Evolutionary conservation across 2,113 vertebrate genomes (phyloP).

Genomic region (Proteles cristata): DNA sequence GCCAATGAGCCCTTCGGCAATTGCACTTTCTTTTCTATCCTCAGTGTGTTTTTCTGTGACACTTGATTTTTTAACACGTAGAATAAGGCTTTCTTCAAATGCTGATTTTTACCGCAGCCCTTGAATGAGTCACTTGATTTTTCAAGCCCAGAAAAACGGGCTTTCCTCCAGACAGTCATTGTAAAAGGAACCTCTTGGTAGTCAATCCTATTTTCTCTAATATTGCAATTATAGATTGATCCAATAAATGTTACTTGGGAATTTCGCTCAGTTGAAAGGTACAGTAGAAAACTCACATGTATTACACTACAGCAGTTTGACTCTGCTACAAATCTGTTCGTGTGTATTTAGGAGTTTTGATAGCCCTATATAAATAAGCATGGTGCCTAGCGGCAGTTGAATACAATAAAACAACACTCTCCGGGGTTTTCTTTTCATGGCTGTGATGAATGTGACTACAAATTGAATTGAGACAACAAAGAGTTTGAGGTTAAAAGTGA

Average conservation of each 20-base stretch:
- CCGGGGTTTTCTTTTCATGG: not conserved
- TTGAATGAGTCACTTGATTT: slow-evolving; percentile 65
- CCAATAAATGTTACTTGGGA: slow-evolving; percentile 52
- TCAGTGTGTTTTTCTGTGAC: slow-evolving; percentile 21
- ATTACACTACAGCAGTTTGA: not conserved
- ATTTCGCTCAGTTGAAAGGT: slow-evolving; percentile 56
- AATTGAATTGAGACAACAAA: slow-evolving; percentile 33
- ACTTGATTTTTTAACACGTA: slow-evolving; percentile 24
- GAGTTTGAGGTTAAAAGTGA: slow-evolving; percentile 45
- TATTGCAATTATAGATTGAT: slow-evolving; percentile 51
- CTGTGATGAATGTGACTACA: slow-evolving; percentile 31
- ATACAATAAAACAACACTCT: slow-evolving; percentile 45
- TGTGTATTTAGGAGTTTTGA: slow-evolving; percentile 51
- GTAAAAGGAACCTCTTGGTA: slow-evolving; percentile 42
- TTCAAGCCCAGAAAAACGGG: slow-evolving; percentile 25
- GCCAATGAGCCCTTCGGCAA: slow-evolving; percentile 46
- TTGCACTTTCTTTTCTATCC: not conserved
- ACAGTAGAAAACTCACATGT: slow-evolving; percentile 17
- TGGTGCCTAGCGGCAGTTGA: not conserved
- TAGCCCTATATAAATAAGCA: not conserved
- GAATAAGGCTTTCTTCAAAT: slow-evolving; percentile 41
- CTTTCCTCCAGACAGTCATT: slow-evolving; percentile 3
- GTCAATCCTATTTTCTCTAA: slow-evolving; percentile 50
- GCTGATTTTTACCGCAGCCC: slow-evolving; percentile 65
- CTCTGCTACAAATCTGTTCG: not conserved